phyloP scores from a whole-genome alignment of 2,113 vertebrate species.

The Pithys albifrons region DNA sequence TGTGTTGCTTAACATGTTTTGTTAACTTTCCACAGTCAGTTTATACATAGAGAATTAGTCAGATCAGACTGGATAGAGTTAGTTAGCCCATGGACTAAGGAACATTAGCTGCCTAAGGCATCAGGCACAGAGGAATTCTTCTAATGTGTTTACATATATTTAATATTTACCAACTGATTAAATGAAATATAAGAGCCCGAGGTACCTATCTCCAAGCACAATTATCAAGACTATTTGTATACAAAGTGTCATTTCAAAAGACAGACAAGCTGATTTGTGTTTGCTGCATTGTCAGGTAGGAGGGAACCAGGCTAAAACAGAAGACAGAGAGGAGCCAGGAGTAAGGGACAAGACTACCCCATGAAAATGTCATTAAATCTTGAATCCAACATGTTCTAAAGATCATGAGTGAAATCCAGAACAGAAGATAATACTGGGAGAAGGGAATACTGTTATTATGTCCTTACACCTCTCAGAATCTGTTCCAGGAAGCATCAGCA shows the following conservation, averaged over 20 bases:
- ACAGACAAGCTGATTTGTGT: not conserved
- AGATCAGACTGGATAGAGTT: not conserved
- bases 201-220: not conserved
- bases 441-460: not conserved
- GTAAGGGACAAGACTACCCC: not conserved
- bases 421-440: not conserved
- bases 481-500: not conserved
- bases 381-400: accelerated
- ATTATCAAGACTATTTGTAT: not conserved
- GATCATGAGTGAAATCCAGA: not conserved
- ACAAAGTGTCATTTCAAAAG: not conserved
- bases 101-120: not conserved
- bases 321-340: not conserved
- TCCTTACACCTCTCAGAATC: not conserved
- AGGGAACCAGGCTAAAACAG: not conserved
- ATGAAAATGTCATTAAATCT: not conserved
- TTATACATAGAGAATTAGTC: not conserved
- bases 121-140: not conserved
- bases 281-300: not conserved
- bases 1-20: not conserved
- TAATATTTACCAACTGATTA: not conserved
- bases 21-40: not conserved
- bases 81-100: not conserved
- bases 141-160: not conserved
- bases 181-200: not conserved